Evolutionary conservation across 2,888 invertebrate species (phyloP), one percentile per base, ranked within the genome.

Genomic region (Ecdyonurus torrentis): DNA sequence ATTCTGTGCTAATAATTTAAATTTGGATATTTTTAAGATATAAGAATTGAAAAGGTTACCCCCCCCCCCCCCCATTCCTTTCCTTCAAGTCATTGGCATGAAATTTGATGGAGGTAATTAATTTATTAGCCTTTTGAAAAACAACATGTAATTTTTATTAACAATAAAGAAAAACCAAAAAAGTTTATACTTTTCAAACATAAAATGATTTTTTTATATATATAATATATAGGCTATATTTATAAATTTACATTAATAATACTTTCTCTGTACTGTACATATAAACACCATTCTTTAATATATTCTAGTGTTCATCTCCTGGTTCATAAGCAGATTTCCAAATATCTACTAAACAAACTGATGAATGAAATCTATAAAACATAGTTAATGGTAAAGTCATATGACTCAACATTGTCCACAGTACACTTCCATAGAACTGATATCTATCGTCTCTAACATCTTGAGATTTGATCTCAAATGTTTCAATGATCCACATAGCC

Each of bases 341-440:
- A 68, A 89, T 86, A 72, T 87, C 87, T 15, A 85, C 85, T 59
- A 89, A 79, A 70, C 87, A 88, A 0, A 87, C 87, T n/a, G 86
- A 84, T 0, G 86, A 85, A 70, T 88, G 87, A 71, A 88, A 88
- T 64, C 87, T 77, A 70, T 86, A 89, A 74, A 88, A 88, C 80
- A 88, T 85, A 64, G 85, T 86, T 2, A 89, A 74, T 0, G 89
- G 89, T 15, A 87, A 74, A 50, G 85, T 84, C 70, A 87, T 76
- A 70, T 89, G 88, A 23, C 85, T 85, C 2, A 89, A 76, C 59
- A 89, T 81, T 3, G 84, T 82, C 87, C 88, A 89, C 25, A 83
- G 69, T 1, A 82, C 80, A 68, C 82, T 81, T 23, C 87, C 88
- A 69, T 86, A 88, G 71, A 79, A 86, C 52, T 81, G 78, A 69